Evolutionary conservation across 2,888 invertebrate genomes (phyloP).

Genomic region (Isotomurus palustris): DNA sequence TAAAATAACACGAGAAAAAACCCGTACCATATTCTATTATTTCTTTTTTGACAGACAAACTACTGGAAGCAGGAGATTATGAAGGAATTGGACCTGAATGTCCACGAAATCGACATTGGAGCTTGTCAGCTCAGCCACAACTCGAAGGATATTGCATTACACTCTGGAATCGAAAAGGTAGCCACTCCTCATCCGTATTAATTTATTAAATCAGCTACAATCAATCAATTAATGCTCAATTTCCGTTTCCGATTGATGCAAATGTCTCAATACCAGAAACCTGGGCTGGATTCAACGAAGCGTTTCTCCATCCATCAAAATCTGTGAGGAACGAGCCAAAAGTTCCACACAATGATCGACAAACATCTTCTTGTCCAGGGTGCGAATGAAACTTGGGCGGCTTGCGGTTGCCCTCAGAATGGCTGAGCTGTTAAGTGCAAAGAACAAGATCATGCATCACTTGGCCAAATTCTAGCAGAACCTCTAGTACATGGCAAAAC

Average conservation of each 20-base stretch:
- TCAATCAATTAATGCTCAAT: background rate
- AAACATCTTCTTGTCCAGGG: slow-evolving; percentile 70
- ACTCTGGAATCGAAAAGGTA: slow-evolving; percentile 72
- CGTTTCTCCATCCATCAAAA: slow-evolving; percentile 71
- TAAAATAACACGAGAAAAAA: too few relatives aligned
- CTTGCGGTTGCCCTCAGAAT: slow-evolving; percentile 63
- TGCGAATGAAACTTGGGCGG: slow-evolving; percentile 80
- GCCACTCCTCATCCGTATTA: too few relatives aligned
- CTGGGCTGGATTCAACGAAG: slow-evolving; percentile 77
- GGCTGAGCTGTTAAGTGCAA: slow-evolving; percentile 65
- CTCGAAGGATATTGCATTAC: slow-evolving; percentile 75
- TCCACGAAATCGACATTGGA: slow-evolving; percentile 72
- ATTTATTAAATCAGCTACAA: too few relatives aligned
- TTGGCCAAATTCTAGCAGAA: slow-evolving; percentile 74
- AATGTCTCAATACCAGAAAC: slow-evolving; percentile 72
- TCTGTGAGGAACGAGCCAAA: slow-evolving; percentile 71
- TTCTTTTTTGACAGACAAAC: too few relatives aligned
- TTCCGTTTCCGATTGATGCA: slow-evolving; percentile 36
- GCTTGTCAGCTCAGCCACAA: slow-evolving; percentile 80
- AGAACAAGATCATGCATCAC: slow-evolving; percentile 76
- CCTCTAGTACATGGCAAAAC: slow-evolving; percentile 88
- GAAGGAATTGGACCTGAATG: slow-evolving; percentile 77
- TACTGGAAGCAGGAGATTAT: slow-evolving; percentile 77
- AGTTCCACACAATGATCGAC: slow-evolving; percentile 72
- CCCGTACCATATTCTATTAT: too few relatives aligned